Evolutionary conservation across 2,113 vertebrate genomes (phyloP), one percentile per base, ranked within the genome.

Genomic region (Colius striatus): DNA sequence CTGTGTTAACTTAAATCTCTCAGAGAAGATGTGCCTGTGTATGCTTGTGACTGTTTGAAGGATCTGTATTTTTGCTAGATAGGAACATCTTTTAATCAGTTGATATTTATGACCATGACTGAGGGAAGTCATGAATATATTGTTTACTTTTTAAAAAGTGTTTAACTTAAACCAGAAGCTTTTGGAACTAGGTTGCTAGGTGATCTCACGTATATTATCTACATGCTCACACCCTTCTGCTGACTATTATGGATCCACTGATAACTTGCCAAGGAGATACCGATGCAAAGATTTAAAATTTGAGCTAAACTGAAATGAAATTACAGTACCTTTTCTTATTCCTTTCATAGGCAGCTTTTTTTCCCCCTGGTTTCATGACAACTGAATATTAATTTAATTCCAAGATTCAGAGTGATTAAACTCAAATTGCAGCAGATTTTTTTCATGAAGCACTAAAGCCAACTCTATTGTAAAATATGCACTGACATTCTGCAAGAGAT

Each of bases 341-440:
- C 77, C 63, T 78, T 85, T 89, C 74, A 76, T 48, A 87, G 89
- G 34, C 57, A 60, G n/a, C 12, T 41, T 74, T 89, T 92, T 81
- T 41, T 5, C 32, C 32, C 16, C 30, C 38, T 53, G 21, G 21
- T 91, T 89, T 95, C 66, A 41, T 89, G 72, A 83, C 53, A 87
- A 76, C 26, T 43, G 77, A 94, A 93, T 94, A 91, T 87, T 91
- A 86, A 95, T 91, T 91, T 85, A 82, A 85, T 96, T 95, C 89
- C 27, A 34, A 90, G 78, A 95, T 86, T 86, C 88, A 79, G 36
- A 94, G 88, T 81, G 45, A 91, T 77, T 87, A 84, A 92, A 89
- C 18, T 77, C 48, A 81, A 95, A 95, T 78, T 85, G 78, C 87
- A 93, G 71, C 11, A 86, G 61, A 58, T 45, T 78, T 92, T 89